Evolutionary conservation across 1,140 invertebrate genomes (phyloP), one percentile per base, ranked within the genome.

Genomic region (Rhopalosiphum maidis): DNA sequence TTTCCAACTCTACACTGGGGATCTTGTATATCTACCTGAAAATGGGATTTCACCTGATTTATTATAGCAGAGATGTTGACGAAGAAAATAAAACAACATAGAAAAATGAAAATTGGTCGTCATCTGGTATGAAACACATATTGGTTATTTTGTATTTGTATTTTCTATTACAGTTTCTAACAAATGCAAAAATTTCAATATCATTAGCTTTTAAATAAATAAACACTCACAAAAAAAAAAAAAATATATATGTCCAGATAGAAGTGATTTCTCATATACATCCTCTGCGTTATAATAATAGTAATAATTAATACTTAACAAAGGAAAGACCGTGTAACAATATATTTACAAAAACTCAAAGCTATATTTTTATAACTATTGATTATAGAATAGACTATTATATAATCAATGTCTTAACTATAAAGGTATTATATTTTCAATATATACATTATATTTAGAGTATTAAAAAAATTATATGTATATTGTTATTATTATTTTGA

Each of bases 21-120:
- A 54, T 55, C 35, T 15, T 25, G 30, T 48, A 30, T 25, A 37
- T 35, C 8, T 48, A 51, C 91, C 46, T 48, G 60, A 23, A 92
- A 77, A 83, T 82, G 43, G 68, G 77, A 92, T 92, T 82, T 92
- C 9, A 15, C 37, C 68, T 92, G 91, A 92, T 92, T 92, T 92
- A 92, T 92, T 92, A 43, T 2, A 21, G 55, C 37, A 46, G 60
- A 48, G 60, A 91, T 51, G 77, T 92, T 92, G 91, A 54, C 46
- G n/a, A 3, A 48, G n/a, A 51, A 51, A 37, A 92, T 51, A 37
- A 35, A 92, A 83, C 48, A 54, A 54, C 46, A 41, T 35, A 37
- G 43, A 30, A 83, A 82, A 83, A 90, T 7, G 25, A 83, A 92
- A 82, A 92, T 54, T 46, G 30, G n/a, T 83, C 22, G 41, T 46